These are phyloP conservation scores for Anoura caudifer DNA, from an alignment of 2,113 vertebrate genomes.

Conservation along the genomic window DNA sequence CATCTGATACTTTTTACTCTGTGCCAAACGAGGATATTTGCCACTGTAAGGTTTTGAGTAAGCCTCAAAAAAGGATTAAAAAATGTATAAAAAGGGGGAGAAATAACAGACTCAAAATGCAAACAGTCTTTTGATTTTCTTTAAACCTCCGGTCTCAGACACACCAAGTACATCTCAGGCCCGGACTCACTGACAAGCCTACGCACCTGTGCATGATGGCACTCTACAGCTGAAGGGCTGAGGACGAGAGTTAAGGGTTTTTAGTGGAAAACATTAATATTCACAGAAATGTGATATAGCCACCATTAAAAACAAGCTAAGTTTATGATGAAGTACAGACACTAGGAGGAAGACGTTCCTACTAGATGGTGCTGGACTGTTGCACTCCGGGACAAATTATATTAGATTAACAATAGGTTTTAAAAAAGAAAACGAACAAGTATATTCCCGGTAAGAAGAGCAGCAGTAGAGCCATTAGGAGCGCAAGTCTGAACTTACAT, in stretches of 20 bases:
- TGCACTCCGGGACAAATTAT: not conserved
- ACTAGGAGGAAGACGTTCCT: not conserved
- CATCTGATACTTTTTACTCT: not conserved
- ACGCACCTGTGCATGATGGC: not conserved
- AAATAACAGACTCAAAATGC: not conserved
- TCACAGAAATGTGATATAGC: not conserved
- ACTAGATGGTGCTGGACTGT: not conserved
- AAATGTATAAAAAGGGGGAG: not conserved
- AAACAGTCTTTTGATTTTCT: not conserved
- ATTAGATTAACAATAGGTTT: not conserved
- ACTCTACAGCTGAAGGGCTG: not conserved
- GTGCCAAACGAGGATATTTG: not conserved
- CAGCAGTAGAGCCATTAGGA: not conserved
- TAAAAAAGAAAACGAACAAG: not conserved
- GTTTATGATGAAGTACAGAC: not conserved
- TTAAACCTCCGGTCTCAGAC: conserved; percentile 1
- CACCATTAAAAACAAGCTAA: not conserved
- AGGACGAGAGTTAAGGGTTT: not conserved
- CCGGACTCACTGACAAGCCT: not conserved
- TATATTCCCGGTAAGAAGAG: not conserved
- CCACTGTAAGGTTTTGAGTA: not conserved
- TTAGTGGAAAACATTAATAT: not conserved
- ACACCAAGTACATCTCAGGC: not conserved
- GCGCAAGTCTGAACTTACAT: not conserved
- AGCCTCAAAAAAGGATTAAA: not conserved